A percentile compares a stretch with the other conserved stretches of the same genome.
Conservation (phyloP, 2,797 vertebrate genomes). For the Pseudopleuronectes americanus region DNA sequence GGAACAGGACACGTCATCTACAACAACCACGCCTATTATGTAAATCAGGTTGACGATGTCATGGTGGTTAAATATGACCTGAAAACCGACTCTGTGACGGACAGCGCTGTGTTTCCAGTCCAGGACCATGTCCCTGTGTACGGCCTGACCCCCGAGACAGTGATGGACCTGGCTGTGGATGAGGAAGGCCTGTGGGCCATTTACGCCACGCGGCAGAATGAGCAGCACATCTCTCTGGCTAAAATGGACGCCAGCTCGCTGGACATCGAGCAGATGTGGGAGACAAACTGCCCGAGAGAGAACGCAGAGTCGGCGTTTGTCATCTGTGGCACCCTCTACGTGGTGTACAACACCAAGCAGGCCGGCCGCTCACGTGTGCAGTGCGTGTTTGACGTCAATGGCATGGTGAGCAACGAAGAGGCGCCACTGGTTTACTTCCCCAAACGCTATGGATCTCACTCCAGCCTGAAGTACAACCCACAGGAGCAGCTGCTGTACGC, state of each 20-base stretch:
- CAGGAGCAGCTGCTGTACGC: slow-evolving; percentile 93
- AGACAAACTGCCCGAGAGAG: slow-evolving; percentile 92
- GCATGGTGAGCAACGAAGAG: slow-evolving; percentile 88
- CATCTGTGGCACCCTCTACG: slow-evolving; percentile 94
- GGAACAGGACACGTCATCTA: slow-evolving; percentile 93
- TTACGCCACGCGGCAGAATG: slow-evolving; percentile 90
- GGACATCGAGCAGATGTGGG: slow-evolving; percentile 96
- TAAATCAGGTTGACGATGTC: slow-evolving; percentile 85
- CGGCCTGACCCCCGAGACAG: slow-evolving; percentile 87
- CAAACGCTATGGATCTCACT: slow-evolving; percentile 92
- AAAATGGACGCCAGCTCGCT: slow-evolving; percentile 90
- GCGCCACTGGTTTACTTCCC: slow-evolving; percentile 94
- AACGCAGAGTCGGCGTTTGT: slow-evolving; percentile 95
- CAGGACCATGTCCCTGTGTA: slow-evolving; percentile 86
- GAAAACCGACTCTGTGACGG: slow-evolving; percentile 85
- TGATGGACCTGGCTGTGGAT: slow-evolving; percentile 92
- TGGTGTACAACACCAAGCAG: slow-evolving; percentile 94
- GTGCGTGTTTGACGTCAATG: slow-evolving; percentile 95
- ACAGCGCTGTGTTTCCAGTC: slow-evolving; percentile 90
- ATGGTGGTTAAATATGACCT: slow-evolving; percentile 92
- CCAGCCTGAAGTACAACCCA: slow-evolving; percentile 96
- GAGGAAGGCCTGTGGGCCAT: slow-evolving; percentile 97
- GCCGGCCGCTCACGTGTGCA: slow-evolving; percentile 94
- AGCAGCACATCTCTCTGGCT: slow-evolving; percentile 91
- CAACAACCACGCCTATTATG: slow-evolving; percentile 88